phyloP scores from a whole-genome alignment of 2,797 vertebrate species.

The Typhlichthys eigenmanni region DNA sequence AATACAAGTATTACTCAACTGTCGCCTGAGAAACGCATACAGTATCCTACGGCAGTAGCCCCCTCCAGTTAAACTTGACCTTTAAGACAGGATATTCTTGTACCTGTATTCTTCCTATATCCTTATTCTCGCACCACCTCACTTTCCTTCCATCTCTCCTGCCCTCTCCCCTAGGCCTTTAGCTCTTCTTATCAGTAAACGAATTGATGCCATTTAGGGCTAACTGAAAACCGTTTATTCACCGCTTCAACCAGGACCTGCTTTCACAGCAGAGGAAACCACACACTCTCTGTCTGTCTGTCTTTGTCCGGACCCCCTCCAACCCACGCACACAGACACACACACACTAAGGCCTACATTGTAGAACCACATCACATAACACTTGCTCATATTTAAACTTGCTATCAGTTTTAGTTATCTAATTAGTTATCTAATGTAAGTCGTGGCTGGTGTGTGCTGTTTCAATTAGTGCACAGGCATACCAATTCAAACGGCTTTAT shows the following conservation, averaged over 20 bases:
- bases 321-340: not conserved
- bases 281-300: constrained; percentile 46
- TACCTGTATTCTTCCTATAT: constrained; percentile 9
- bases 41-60: constrained; percentile 11
- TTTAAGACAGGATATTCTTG: not conserved
- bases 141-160: not conserved
- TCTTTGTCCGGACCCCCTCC: not conserved
- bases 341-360: not conserved
- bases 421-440: no score
- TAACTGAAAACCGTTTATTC: constrained; percentile 74
- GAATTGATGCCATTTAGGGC: constrained; percentile 59
- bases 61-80: constrained; percentile 22
- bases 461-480: not conserved
- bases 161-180: not conserved
- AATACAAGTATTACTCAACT: constrained; percentile 58
- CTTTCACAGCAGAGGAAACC: constrained; percentile 67
- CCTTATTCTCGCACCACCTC: no score
- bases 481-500: not conserved
- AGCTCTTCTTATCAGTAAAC: constrained; percentile 61
- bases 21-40: constrained; percentile 41
- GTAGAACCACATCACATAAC: not conserved
- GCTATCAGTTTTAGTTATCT: no score
- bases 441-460: no score
- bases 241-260: constrained; percentile 46
- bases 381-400: not conserved